Evolutionary conservation across 64 coral and sea anemone species (phyloP).

Genomic region (Pachyseris speciosa): DNA sequence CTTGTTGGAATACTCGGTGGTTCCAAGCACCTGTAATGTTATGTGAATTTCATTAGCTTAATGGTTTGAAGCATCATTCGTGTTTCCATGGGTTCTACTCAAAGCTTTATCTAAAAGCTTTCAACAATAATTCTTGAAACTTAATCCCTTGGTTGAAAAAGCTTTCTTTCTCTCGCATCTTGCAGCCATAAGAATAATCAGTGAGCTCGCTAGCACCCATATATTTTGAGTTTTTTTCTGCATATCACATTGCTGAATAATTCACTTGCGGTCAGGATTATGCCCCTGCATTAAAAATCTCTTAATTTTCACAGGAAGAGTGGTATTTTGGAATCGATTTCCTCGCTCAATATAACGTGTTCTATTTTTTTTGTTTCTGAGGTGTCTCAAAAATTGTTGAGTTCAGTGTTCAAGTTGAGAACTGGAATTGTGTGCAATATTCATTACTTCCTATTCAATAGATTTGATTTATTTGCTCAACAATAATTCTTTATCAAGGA

Average conservation of each 20-base stretch:
- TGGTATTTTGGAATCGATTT: not conserved
- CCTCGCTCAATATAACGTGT: too few species aligned
- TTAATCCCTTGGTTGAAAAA: not conserved
- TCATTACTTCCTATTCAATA: constrained; percentile 3
- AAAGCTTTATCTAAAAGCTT: not conserved
- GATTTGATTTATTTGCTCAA: not conserved
- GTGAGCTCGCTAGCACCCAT: not conserved
- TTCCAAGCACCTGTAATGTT: not conserved
- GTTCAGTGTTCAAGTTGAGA: not conserved
- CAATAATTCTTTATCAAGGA: not conserved
- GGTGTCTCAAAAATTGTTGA: too few species aligned
- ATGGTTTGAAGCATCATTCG: not conserved
- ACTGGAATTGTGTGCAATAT: not conserved
- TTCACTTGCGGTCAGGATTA: constrained; percentile 7
- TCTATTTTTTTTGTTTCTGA: too few species aligned
- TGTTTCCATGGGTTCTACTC: not conserved
- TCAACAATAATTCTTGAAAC: not conserved
- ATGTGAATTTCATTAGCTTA: not conserved
- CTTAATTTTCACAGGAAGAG: not conserved
- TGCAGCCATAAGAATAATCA: not conserved
- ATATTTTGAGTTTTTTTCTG: not conserved
- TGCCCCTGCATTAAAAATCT: not conserved
- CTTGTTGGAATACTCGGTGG: not conserved
- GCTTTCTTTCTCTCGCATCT: not conserved
- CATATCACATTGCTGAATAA: constrained; percentile 36